Evolutionary conservation across 37 sponge, comb jelly and placozoan species (phyloP).

Genomic region (Corticium candelabrum): DNA sequence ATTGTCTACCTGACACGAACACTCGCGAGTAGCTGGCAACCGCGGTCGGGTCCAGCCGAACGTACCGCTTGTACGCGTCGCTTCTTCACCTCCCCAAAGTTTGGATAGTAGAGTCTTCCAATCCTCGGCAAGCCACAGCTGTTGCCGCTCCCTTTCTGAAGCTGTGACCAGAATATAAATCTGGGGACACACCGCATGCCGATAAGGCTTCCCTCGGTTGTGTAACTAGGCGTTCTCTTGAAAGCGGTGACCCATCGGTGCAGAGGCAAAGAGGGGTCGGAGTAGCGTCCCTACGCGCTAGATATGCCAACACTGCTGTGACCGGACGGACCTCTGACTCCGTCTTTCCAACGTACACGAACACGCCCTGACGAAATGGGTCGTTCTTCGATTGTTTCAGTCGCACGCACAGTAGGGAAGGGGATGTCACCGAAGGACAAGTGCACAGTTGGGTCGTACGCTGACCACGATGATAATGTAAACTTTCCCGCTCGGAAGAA

Average conservation of each 20-base stretch:
- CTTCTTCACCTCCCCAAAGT: slow-evolving; percentile 6
- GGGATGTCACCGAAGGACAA: background rate
- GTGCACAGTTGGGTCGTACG: background rate
- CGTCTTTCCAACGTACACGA: slow-evolving; percentile 11
- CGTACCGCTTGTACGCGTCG: too few species aligned
- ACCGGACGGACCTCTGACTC: slow-evolving; percentile 12
- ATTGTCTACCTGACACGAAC: too few species aligned
- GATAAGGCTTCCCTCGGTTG: background rate
- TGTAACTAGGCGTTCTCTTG: background rate
- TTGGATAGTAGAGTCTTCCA: background rate
- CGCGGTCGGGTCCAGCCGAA: too few species aligned
- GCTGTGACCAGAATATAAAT: background rate
- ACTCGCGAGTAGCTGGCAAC: too few species aligned
- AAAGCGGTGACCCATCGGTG: background rate
- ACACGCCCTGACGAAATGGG: slow-evolving; percentile 3
- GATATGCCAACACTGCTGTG: background rate
- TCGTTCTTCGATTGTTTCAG: slow-evolving; percentile 6
- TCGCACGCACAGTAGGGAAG: background rate
- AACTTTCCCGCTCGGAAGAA: background rate
- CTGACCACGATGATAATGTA: background rate
- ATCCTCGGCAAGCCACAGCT: background rate
- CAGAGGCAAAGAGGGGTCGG: too few species aligned
- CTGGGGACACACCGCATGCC: background rate
- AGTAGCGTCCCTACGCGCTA: too few species aligned
- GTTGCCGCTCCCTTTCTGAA: background rate